Conservation (phyloP, 2,888 invertebrate species). For the Steinernema carpocapsae region DNA sequence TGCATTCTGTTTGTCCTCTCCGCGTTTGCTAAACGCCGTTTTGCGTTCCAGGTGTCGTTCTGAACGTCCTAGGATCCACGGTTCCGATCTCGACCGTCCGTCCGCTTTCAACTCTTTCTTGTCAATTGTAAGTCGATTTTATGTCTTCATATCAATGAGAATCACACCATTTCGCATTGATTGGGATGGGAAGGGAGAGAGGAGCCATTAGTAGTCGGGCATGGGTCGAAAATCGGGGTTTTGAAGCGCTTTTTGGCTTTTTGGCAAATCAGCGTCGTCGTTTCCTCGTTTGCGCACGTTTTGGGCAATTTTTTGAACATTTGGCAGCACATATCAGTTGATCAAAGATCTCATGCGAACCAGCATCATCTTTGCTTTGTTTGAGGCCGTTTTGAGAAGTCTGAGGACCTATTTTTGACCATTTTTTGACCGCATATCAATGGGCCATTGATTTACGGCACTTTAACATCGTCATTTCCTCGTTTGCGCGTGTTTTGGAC, state of each 20-base stretch:
- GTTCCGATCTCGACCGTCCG: neutral
- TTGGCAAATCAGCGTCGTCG: neutral
- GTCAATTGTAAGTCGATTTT: neutral
- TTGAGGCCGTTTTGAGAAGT: too few relatives aligned
- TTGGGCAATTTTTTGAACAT: too few relatives aligned
- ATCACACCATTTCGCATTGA: neutral
- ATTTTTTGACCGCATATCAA: neutral
- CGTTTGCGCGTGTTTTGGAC: too few relatives aligned
- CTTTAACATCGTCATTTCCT: neutral
- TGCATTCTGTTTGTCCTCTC: neutral
- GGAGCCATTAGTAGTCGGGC: neutral
- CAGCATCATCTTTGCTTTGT: too few relatives aligned
- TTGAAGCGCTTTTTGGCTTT: neutral
- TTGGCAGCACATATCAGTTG: too few relatives aligned
- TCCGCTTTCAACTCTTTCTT: too few relatives aligned
- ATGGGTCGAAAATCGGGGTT: neutral
- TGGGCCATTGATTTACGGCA: neutral
- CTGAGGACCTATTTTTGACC: too few relatives aligned
- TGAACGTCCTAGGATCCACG: neutral
- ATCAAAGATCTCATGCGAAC: too few relatives aligned
- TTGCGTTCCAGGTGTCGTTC: neutral
- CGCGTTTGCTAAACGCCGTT: neutral
- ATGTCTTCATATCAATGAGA: constrained; percentile 4
- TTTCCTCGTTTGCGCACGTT: neutral
- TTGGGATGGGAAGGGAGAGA: too few relatives aligned